Conservation (phyloP, 1,140 invertebrate genomes). For the Rhyacophila brunnea region DNA sequence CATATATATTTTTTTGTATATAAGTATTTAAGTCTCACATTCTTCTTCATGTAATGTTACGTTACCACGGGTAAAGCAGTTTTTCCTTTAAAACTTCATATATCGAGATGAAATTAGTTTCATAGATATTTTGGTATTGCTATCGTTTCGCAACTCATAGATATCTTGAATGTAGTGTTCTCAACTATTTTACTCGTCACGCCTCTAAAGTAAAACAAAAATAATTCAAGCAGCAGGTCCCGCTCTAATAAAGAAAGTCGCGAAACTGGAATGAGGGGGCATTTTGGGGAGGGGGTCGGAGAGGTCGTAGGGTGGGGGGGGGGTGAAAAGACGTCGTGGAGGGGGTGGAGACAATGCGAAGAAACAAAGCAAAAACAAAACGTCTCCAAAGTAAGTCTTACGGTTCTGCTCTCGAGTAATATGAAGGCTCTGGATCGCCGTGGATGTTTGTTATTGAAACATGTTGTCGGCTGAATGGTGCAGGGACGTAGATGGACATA, state of each 20-base stretch:
- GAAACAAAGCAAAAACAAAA: conserved; percentile 30
- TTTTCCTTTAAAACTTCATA: too few species aligned
- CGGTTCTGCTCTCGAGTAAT: conserved; percentile 18
- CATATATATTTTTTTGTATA: too few species aligned
- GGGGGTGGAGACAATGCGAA: conserved; percentile 25
- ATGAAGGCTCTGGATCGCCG: conserved; percentile 28
- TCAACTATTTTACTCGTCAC: conserved; percentile 14
- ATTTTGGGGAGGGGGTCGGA: neutral
- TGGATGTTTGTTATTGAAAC: conserved; percentile 33
- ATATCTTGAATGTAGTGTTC: too few species aligned
- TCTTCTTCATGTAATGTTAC: too few species aligned
- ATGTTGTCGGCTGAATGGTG: conserved; percentile 21
- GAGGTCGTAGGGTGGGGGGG: neutral
- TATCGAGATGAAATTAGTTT: too few species aligned
- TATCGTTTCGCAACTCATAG: too few species aligned
- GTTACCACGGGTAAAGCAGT: too few species aligned
- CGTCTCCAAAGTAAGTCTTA: conserved; percentile 21
- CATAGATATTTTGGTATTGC: too few species aligned
- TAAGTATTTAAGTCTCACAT: too few species aligned
- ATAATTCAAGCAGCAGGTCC: conserved; percentile 23
- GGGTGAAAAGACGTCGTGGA: conserved; percentile 1
- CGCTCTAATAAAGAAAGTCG: conserved; percentile 21
- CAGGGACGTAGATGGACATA: too few species aligned
- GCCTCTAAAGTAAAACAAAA: conserved; percentile 19
- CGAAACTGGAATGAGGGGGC: conserved; percentile 2